Base-by-base conservation (phyloP, 2,113 vertebrate species). In the Onychostoma macrolepis region DNA sequence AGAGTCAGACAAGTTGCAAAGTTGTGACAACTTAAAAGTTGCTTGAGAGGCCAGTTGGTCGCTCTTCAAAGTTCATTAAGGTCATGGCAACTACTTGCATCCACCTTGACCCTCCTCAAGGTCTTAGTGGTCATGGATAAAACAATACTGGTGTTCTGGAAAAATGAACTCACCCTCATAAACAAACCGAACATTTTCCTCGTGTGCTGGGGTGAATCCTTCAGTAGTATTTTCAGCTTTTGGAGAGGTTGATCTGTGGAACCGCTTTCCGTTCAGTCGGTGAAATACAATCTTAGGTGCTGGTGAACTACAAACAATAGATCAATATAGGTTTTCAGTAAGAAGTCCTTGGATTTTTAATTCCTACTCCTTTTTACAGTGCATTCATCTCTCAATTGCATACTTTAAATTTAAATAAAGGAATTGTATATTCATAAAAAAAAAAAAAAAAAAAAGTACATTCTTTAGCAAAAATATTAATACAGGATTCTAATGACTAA, bases 171-270 rank as follows among this genome's bases (percentile, higher is more conserved):
- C 93, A 98, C 98, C 97, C 97, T 98, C 96, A 4, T 96, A 96
- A 36, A 99, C 91, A 79, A 99, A 99, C 80, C 95, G 94, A 89
- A 99, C 98, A 0, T 99, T 99, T 91, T 99, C 98, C 90, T 99
- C 97, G 0, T 99, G 98, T 4, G 97, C 97, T 41, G 95, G 90
- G 0, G 97, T 98, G 93, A 98, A 98, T 61, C 94, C 94, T 90
- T 98, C 98, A 2, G 95, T 93, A 0, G 94, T 90, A 67, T 92
- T 92, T 0, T 91, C 89, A 3, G 90, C n/a, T 87, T 94, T 95
- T 21, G 93, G 95, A 4, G 89, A 87, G 33, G 90, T 92, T 0
- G 94, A 90, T 28, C 94, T 81, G 3, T 92, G 95, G 3, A 95
- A 95, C 86, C 96, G 94, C 90, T 97, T 98, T 88, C 97, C 96